Evolutionary conservation across 1,140 invertebrate species (phyloP).

Genomic region (Musca domestica): DNA sequence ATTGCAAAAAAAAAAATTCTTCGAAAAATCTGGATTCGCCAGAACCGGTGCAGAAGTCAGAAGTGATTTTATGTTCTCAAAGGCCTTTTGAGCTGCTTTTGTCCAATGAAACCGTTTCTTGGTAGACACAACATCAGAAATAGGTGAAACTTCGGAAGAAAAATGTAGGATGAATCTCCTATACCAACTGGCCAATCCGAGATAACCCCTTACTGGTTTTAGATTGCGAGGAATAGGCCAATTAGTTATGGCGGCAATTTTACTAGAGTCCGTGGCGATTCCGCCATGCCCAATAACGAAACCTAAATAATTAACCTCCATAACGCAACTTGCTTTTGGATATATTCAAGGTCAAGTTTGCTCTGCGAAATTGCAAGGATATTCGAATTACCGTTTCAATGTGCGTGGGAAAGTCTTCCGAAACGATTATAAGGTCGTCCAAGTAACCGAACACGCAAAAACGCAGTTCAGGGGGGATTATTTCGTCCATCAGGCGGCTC

Average conservation of each 20-base stretch:
- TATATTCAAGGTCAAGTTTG: conserved; percentile 14
- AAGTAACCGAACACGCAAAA: no score
- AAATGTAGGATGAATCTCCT: no score
- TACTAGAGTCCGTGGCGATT: conserved; percentile 21
- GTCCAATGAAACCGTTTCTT: background rate
- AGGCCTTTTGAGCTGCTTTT: background rate
- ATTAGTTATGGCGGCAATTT: conserved; percentile 13
- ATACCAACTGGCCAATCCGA: conserved; percentile 35
- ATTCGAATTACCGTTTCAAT: conserved; percentile 25
- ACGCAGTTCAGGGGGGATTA: no score
- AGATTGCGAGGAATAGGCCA: conserved; percentile 18
- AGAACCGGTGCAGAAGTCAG: conserved; percentile 28
- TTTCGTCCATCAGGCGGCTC: no score
- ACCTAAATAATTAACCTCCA: conserved; percentile 23
- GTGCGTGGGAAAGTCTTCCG: conserved; percentile 33
- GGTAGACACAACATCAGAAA: no score
- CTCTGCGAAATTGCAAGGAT: conserved; percentile 6
- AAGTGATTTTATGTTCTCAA: background rate
- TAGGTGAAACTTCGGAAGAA: no score
- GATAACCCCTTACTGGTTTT: conserved; percentile 23
- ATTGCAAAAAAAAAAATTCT: conserved; percentile 26
- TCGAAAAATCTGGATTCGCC: conserved; percentile 27
- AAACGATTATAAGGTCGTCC: background rate
- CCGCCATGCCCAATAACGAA: conserved; percentile 25
- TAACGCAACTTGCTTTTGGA: conserved; percentile 23